Percentiles rank a stretch among this genome's conserved stretches.
These are phyloP conservation scores for Gallinago undulata DNA, from an alignment of 2,113 vertebrate genomes.

Conservation along the genomic window DNA sequence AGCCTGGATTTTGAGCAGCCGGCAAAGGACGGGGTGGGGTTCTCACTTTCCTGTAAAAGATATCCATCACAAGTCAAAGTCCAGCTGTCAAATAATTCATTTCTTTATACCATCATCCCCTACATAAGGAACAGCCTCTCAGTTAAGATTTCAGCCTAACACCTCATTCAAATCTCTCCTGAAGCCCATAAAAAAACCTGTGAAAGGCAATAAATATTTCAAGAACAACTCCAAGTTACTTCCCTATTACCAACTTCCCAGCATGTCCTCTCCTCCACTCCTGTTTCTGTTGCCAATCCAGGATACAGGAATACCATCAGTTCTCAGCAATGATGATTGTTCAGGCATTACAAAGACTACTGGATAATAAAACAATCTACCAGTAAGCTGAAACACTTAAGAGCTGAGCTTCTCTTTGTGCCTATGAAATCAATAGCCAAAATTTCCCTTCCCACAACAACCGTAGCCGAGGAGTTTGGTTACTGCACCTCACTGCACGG, in stretches of 20 bases:
- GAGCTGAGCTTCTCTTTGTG: not conserved
- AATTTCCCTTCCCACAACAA: not conserved
- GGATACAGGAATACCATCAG: not conserved
- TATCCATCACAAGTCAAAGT: constrained; percentile 8
- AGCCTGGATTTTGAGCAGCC: not conserved
- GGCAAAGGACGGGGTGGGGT: not conserved
- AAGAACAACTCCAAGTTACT: not conserved
- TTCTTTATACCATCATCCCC: constrained; percentile 24
- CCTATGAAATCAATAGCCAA: not conserved
- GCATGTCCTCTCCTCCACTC: not conserved
- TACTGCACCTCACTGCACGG: not conserved
- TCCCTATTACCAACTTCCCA: not conserved
- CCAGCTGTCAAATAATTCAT: constrained; percentile 51
- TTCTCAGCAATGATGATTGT: not conserved
- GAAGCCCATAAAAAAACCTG: constrained; percentile 54
- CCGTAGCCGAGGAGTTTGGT: not conserved
- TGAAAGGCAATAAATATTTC: constrained; percentile 56
- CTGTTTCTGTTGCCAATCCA: not conserved
- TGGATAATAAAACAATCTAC: not conserved
- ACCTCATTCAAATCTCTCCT: constrained; percentile 57
- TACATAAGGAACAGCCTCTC: constrained; percentile 42
- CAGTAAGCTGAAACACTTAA: not conserved
- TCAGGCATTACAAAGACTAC: not conserved
- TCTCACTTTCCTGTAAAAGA: not conserved
- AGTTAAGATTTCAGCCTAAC: constrained; percentile 57